Percentiles rank a stretch among this genome's conserved stretches.
phyloP scores from a whole-genome alignment of 1,140 invertebrate genomes.

The Anastrepha ludens region DNA sequence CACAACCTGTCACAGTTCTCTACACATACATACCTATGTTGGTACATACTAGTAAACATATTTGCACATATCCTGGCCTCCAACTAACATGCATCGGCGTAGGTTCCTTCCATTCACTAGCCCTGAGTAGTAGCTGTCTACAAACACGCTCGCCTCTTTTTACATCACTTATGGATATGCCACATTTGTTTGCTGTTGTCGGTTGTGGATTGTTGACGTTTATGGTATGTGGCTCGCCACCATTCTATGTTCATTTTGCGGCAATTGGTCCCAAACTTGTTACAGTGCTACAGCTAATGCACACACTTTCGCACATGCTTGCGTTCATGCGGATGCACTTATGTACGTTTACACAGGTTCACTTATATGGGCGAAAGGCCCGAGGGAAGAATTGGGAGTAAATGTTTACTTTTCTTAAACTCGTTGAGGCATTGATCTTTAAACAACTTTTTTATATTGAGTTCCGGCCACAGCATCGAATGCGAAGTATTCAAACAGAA shows the following conservation, averaged over 20 bases:
- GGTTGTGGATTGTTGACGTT: constrained; percentile 46
- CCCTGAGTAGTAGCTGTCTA: neutral
- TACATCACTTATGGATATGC: constrained; percentile 24
- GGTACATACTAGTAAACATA: neutral
- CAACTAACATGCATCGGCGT: neutral
- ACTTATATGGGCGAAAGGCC: constrained; percentile 28
- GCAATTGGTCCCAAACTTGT: constrained; percentile 5
- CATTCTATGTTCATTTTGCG: constrained; percentile 53
- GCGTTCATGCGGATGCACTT: neutral
- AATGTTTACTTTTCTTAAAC: constrained; percentile 39
- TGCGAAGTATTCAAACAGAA: neutral
- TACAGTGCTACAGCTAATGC: neutral
- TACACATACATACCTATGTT: too few species aligned
- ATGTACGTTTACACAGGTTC: constrained; percentile 33
- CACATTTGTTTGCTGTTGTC: constrained; percentile 44
- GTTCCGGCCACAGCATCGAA: neutral
- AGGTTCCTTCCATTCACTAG: neutral
- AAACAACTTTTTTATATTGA: neutral
- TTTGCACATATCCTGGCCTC: neutral
- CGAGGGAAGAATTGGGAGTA: neutral
- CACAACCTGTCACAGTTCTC: neutral
- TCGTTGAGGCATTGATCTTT: constrained; percentile 13
- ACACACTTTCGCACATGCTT: neutral
- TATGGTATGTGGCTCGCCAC: constrained; percentile 30
- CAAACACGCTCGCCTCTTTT: neutral